Percentiles rank a stretch among this genome's conserved stretches.
Conservation (phyloP, 1,140 invertebrate genomes). For the Drosophila ogumai region DNA sequence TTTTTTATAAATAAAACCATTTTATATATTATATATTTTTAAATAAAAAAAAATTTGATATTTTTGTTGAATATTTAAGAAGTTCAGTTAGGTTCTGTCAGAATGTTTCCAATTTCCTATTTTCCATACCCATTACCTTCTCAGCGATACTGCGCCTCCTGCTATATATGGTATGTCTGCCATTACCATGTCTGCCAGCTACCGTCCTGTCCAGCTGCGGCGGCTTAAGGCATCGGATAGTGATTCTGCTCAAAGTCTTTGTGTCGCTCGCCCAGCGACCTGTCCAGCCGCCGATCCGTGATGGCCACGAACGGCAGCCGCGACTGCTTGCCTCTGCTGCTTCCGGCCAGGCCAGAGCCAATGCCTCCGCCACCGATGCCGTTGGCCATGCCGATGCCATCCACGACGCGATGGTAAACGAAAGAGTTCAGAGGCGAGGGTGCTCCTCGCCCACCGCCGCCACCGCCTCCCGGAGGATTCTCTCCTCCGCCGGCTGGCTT, state of each 20-base stretch:
- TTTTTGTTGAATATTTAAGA: not conserved
- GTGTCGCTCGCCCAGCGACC: slow-evolving; percentile 60
- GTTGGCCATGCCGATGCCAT: slow-evolving; percentile 26
- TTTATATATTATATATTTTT: not conserved
- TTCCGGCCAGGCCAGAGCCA: slow-evolving; percentile 27
- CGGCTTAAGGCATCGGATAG: slow-evolving; percentile 81
- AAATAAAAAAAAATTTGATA: not conserved
- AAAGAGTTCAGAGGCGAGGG: slow-evolving; percentile 70
- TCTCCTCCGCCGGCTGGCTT: slow-evolving; percentile 11
- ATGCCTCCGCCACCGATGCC: slow-evolving; percentile 8
- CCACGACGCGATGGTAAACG: slow-evolving; percentile 78
- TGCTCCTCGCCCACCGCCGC: slow-evolving; percentile 9
- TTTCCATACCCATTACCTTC: not conserved
- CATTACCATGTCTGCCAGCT: not conserved
- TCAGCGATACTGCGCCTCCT: not conserved
- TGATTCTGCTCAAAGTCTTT: slow-evolving; percentile 84
- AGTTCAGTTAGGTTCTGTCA: not conserved
- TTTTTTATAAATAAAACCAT: not conserved
- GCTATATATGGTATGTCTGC: not conserved
- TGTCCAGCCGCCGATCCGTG: slow-evolving; percentile 77
- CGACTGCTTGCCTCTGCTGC: slow-evolving; percentile 67
- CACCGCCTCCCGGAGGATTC: slow-evolving; percentile 2
- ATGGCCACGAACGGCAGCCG: slow-evolving; percentile 81
- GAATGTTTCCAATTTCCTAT: not conserved
- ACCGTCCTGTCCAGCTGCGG: slow-evolving; percentile 11